Conservation (phyloP, 2,797 vertebrate species). For the Graptemys geographica region DNA sequence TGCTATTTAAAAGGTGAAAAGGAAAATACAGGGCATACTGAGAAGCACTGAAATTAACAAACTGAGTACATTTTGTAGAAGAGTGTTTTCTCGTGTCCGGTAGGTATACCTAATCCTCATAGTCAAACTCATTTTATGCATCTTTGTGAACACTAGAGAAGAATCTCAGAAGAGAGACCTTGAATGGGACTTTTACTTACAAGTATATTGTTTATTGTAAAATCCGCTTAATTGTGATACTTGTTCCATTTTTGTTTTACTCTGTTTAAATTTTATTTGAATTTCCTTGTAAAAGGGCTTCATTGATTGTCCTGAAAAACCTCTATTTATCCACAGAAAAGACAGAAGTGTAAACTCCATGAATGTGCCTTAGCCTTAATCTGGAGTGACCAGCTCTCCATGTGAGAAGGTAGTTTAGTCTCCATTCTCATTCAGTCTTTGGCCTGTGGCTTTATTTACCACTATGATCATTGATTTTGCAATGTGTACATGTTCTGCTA, state of each 20-base stretch:
- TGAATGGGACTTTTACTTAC: not conserved
- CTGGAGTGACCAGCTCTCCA: not conserved
- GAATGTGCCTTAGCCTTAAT: not conserved
- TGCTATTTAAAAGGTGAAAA: not conserved
- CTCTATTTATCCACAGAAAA: not conserved
- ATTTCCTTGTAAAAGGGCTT: not conserved
- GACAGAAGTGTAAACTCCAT: not conserved
- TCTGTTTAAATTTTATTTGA: not conserved
- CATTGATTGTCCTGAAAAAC: not conserved
- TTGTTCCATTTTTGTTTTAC: not conserved
- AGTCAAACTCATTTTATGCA: not conserved
- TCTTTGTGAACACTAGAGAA: not conserved
- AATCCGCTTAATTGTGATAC: not conserved
- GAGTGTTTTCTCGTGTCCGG: not conserved
- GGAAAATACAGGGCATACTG: not conserved
- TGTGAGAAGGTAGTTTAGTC: not conserved
- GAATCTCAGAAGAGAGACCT: not conserved
- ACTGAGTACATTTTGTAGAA: not conserved
- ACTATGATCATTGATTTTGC: not conserved
- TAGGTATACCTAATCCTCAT: not conserved
- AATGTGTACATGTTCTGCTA: not conserved
- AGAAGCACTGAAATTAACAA: not conserved
- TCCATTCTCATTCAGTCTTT: not conserved
- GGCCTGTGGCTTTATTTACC: not conserved
- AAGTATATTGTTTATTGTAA: not conserved